Conservation (phyloP, 2,888 invertebrate species). For the Siphonodentalium dalli region DNA sequence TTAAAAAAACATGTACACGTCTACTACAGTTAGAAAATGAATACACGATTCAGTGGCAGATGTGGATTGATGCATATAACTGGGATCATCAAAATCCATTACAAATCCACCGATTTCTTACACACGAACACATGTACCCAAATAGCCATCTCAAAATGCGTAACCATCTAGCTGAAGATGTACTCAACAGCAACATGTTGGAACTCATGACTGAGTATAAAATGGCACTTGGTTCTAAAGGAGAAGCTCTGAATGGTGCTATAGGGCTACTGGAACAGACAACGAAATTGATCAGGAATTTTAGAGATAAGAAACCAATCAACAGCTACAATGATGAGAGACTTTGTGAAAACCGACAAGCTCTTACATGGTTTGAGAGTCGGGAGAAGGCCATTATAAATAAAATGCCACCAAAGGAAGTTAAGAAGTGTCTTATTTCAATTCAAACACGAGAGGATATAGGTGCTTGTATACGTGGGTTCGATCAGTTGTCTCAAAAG, state of each 20-base stretch:
- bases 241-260: slow-evolving; percentile 12
- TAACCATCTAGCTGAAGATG: slow-evolving; percentile 32
- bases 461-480: too few relatives aligned
- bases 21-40: slow-evolving; percentile 9
- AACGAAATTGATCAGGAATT: slow-evolving; percentile 11
- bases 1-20: slow-evolving; percentile 1
- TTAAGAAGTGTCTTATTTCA: too few relatives aligned
- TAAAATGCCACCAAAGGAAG: too few relatives aligned
- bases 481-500: too few relatives aligned
- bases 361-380: not conserved
- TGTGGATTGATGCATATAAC: slow-evolving; percentile 24
- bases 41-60: slow-evolving; percentile 22
- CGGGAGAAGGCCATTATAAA: too few relatives aligned
- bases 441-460: too few relatives aligned
- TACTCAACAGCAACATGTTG: slow-evolving; percentile 22
- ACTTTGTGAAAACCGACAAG: not conserved
- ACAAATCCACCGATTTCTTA: slow-evolving; percentile 24
- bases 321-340: not conserved
- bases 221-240: slow-evolving; percentile 13
- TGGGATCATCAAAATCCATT: slow-evolving; percentile 28
- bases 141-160: slow-evolving; percentile 25
- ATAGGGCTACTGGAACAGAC: slow-evolving; percentile 20
- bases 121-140: slow-evolving; percentile 23
- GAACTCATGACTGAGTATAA: slow-evolving; percentile 20
- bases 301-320: slow-evolving; percentile 17